phyloP scores from a whole-genome alignment of 2,888 invertebrate genomes.

The Eupithecia centaureata region DNA sequence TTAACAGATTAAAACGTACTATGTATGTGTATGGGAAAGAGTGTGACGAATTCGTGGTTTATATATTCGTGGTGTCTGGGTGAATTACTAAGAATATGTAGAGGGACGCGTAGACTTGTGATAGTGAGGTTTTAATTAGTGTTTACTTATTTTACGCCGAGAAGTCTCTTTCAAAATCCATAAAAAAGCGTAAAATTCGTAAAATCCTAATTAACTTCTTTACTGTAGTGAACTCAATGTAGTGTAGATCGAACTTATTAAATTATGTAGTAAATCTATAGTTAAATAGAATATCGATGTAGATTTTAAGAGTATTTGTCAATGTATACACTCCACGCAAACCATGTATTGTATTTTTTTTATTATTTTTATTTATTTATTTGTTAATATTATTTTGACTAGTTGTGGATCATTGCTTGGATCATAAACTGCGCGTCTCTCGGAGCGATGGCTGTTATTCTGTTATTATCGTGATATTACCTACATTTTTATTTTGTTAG shows the following conservation, averaged over 20 bases:
- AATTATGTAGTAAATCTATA: not conserved
- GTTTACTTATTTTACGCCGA: not conserved
- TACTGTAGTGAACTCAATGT: not conserved
- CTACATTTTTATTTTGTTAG: not conserved
- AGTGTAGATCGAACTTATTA: not conserved
- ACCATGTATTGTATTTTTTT: not conserved
- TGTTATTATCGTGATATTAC: not conserved
- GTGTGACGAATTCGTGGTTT: not conserved
- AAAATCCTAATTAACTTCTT: not conserved
- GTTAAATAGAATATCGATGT: not conserved
- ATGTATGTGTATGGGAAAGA: not conserved
- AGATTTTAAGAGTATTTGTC: not conserved
- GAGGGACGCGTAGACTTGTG: not conserved
- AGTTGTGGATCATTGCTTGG: not conserved
- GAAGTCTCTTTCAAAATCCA: not conserved
- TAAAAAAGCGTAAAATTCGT: too few species aligned
- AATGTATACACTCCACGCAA: not conserved
- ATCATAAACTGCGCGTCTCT: constrained; percentile 3
- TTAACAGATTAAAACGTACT: too few species aligned
- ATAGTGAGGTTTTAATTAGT: not conserved
- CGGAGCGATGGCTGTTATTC: not conserved
- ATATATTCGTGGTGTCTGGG: not conserved
- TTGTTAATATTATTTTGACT: not conserved
- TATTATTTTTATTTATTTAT: not conserved
- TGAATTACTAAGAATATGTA: not conserved